Evolutionary conservation across 2,888 invertebrate genomes (phyloP).

Genomic region (Willowsia nigromaculata): DNA sequence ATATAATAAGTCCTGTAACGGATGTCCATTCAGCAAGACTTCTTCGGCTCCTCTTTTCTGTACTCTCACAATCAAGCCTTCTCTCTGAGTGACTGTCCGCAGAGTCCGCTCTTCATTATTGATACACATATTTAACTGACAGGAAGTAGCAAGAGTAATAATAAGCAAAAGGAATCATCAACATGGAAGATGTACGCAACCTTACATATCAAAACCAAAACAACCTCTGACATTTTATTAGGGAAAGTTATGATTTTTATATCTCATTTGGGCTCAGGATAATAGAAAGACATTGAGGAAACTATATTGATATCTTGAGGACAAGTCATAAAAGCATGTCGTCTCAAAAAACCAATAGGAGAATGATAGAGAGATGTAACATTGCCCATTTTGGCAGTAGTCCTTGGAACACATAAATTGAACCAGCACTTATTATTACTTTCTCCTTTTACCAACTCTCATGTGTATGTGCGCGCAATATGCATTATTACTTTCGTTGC

Average conservation of each 20-base stretch:
- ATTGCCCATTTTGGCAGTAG: neutral
- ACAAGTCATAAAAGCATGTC: neutral
- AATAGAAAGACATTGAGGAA: constrained; percentile 1
- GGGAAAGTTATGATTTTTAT: neutral
- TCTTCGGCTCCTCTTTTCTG: neutral
- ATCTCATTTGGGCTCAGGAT: neutral
- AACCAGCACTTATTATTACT: neutral
- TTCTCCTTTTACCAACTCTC: neutral
- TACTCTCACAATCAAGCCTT: neutral
- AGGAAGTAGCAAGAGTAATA: neutral
- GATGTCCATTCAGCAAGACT: neutral
- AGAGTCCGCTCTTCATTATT: neutral
- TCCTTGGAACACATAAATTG: neutral
- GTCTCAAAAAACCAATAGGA: neutral
- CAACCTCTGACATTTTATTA: constrained; percentile 19
- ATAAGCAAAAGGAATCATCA: neutral
- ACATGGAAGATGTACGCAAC: neutral
- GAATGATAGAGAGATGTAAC: neutral
- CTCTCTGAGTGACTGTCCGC: neutral
- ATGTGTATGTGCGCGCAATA: neutral
- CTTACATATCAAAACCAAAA: neutral
- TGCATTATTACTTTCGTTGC: neutral
- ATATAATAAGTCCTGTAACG: neutral
- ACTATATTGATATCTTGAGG: neutral
- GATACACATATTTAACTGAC: neutral